Percentiles rank a stretch among this genome's conserved stretches.
phyloP scores from a whole-genome alignment of 1,140 invertebrate species.

The Hylyphantes graminicola region DNA sequence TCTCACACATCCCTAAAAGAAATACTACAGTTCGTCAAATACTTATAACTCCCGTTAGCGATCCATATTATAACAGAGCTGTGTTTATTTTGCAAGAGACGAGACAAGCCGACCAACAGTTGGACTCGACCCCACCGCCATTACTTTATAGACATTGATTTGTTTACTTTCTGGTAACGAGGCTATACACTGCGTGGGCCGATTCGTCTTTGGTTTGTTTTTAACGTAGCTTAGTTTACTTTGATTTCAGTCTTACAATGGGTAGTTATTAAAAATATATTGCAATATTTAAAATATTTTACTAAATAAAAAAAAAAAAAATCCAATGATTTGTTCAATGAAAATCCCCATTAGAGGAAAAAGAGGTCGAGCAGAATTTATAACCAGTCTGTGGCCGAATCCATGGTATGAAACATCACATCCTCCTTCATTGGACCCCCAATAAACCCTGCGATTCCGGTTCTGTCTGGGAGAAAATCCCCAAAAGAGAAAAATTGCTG shows the following conservation, averaged over 20 bases:
- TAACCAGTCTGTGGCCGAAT: too few relatives aligned
- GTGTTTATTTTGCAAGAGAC: constrained; percentile 11
- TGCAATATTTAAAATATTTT: background rate
- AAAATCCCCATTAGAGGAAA: too few relatives aligned
- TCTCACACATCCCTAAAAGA: constrained; percentile 50
- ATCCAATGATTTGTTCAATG: background rate
- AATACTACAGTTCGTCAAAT: background rate
- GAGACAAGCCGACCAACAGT: constrained; percentile 12
- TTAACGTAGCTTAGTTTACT: background rate
- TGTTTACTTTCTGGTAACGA: background rate
- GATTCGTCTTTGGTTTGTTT: background rate
- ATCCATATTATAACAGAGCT: constrained; percentile 3
- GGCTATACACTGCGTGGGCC: background rate
- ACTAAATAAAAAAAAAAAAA: background rate
- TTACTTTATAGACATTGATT: constrained; percentile 5
- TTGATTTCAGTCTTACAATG: background rate
- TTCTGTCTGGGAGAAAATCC: too few relatives aligned
- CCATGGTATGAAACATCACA: too few relatives aligned
- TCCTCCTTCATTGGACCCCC: too few relatives aligned
- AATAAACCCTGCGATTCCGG: too few relatives aligned
- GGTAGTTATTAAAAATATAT: background rate
- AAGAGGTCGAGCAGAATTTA: too few relatives aligned
- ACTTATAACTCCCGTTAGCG: background rate
- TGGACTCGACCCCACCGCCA: constrained; percentile 31
- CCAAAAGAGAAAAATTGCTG: too few relatives aligned